Conservation (phyloP, 2,797 vertebrate species). For the Clamator glandarius region DNA sequence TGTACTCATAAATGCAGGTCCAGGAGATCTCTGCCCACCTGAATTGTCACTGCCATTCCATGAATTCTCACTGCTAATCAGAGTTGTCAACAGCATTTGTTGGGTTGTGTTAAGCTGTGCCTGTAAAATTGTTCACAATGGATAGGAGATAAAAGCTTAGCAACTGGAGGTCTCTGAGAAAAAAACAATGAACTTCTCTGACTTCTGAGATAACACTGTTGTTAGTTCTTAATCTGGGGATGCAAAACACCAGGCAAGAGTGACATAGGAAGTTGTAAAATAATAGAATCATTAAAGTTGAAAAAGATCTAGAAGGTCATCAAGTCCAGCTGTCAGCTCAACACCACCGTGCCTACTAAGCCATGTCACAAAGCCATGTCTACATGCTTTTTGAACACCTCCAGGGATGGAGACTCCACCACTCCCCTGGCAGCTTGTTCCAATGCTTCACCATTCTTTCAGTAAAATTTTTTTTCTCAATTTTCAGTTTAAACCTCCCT, state of each 20-base stretch:
- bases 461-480: no score
- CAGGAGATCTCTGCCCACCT: not conserved
- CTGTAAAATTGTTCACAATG: not conserved
- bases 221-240: not conserved
- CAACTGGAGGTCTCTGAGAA: not conserved
- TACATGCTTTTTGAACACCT: no score
- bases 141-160: not conserved
- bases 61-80: not conserved
- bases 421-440: no score
- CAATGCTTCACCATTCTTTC: no score
- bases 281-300: no score
- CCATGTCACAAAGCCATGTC: no score
- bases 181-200: not conserved
- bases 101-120: not conserved
- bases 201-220: not conserved
- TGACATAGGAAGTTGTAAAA: not conserved
- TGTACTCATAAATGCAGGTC: accelerated
- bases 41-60: not conserved
- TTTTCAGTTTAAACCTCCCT: no score
- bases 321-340: no score
- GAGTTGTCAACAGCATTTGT: not conserved
- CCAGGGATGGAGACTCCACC: no score
- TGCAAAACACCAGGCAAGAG: not conserved
- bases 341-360: no score
- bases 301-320: no score